Conservation (phyloP, 2,797 vertebrate genomes). For the Hybognathus amarus region DNA sequence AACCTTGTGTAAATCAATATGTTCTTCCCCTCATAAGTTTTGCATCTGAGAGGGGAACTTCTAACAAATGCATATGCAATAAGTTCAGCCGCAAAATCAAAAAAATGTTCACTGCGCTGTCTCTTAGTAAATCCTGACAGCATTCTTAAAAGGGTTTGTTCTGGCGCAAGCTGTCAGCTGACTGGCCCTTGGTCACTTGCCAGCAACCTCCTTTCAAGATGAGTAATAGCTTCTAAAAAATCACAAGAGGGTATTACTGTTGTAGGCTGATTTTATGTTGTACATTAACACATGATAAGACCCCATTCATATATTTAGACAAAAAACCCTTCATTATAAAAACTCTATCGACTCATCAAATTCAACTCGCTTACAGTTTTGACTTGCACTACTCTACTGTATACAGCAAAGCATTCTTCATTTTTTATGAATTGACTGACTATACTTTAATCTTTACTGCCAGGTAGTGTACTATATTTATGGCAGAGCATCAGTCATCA, state of each 20-base stretch:
- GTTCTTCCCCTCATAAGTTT: no score
- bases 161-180: no score
- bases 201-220: not conserved
- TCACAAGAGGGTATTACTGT: not conserved
- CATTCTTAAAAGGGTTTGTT: no score
- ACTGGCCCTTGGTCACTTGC: no score
- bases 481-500: not conserved
- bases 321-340: not conserved
- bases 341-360: not conserved
- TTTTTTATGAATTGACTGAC: not conserved
- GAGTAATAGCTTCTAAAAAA: not conserved
- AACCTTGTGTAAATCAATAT: no score
- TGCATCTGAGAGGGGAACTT: no score
- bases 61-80: no score
- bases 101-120: no score
- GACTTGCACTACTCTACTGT: not conserved
- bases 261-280: not conserved
- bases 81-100: no score
- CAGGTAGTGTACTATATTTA: not conserved
- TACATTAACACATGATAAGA: not conserved
- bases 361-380: not conserved
- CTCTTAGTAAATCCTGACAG: no score
- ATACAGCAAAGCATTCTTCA: not conserved
- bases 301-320: not conserved
- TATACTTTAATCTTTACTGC: not conserved